Conservation (phyloP, 2,888 invertebrate genomes). For the Gasteruption jaculator region DNA sequence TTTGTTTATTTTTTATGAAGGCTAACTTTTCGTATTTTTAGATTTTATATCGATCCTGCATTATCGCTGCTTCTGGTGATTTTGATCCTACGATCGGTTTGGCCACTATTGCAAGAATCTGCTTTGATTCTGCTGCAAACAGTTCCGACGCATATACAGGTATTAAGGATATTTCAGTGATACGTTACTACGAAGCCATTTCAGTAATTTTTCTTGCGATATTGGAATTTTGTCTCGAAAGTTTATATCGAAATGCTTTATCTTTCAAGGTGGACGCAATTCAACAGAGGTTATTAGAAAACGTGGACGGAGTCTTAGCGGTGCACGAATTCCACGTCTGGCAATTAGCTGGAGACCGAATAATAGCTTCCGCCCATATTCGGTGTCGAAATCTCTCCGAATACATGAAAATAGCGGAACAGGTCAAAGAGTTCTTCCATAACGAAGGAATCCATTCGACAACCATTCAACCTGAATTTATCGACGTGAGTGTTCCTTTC, state of each 20-base stretch:
- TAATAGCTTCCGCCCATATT: slow-evolving; percentile 96
- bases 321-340: slow-evolving; percentile 98
- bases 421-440: slow-evolving; percentile 96
- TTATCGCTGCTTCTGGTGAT: slow-evolving; percentile 85
- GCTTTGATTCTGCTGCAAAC: slow-evolving; percentile 94
- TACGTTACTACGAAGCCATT: too few relatives aligned
- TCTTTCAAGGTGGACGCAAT: slow-evolving; percentile 76
- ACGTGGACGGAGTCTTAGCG: slow-evolving; percentile 90
- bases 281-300: slow-evolving; percentile 78
- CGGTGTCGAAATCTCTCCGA: slow-evolving; percentile 90
- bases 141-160: slow-evolving; percentile 96
- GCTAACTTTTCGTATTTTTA: slow-evolving; percentile 25
- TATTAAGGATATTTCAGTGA: too few relatives aligned
- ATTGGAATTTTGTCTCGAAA: neutral
- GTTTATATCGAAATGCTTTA: neutral
- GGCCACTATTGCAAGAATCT: slow-evolving; percentile 90
- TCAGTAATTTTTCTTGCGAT: too few relatives aligned
- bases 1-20: slow-evolving; percentile 1
- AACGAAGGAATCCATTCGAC: slow-evolving; percentile 98
- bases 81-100: slow-evolving; percentile 82
- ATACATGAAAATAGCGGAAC: slow-evolving; percentile 95
- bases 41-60: slow-evolving; percentile 89
- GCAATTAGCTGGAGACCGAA: slow-evolving; percentile 95
- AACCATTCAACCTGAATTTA: slow-evolving; percentile 97
- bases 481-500: slow-evolving; percentile 66